phyloP scores from a whole-genome alignment of 2,797 vertebrate genomes.

The Cryptoprocta ferox region DNA sequence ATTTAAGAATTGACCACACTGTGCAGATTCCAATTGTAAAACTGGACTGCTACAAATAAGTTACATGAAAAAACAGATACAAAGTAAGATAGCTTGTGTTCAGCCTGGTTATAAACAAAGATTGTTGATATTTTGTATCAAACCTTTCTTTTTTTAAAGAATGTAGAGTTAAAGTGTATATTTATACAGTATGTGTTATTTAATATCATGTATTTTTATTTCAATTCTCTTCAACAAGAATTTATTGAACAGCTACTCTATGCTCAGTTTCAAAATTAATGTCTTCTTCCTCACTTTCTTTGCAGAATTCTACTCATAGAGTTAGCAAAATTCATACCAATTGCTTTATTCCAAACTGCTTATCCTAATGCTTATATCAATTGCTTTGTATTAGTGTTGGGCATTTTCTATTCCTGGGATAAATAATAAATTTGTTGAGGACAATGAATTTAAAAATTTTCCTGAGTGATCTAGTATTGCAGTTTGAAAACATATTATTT shows the following conservation, averaged over 20 bases:
- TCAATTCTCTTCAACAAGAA: neutral
- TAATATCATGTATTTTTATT: neutral
- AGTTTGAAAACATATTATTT: constrained; percentile 9
- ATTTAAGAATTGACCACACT: constrained; percentile 7
- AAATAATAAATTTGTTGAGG: constrained; percentile 12
- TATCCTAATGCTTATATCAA: neutral
- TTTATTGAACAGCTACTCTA: neutral
- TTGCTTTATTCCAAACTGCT: neutral
- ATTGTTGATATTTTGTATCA: neutral
- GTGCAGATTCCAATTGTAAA: neutral
- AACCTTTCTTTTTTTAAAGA: neutral
- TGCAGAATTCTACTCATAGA: neutral
- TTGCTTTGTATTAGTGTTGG: neutral
- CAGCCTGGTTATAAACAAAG: neutral
- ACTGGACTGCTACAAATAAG: constrained; percentile 7
- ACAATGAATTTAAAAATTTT: neutral
- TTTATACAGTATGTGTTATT: neutral
- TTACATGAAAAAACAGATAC: constrained; percentile 11
- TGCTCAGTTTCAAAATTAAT: neutral
- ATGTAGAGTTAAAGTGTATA: neutral
- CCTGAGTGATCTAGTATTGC: neutral
- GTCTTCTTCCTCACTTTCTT: neutral
- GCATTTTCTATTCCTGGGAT: neutral
- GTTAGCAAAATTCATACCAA: neutral
- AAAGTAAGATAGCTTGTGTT: neutral